Evolutionary conservation across 2,888 invertebrate genomes (phyloP).

Genomic region (Taenaris catops): DNA sequence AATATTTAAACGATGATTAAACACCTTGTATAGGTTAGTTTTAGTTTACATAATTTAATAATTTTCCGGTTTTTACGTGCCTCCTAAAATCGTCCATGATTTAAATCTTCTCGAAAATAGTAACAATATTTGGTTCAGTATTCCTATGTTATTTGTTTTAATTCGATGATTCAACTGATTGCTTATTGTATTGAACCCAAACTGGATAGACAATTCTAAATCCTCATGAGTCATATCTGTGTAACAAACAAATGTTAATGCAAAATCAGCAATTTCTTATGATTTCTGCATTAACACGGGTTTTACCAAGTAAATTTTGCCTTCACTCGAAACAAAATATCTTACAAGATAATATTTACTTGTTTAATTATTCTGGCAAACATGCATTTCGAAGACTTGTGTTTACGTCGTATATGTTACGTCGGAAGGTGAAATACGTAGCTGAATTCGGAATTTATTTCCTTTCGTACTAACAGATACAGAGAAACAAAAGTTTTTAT

Average conservation of each 20-base stretch:
- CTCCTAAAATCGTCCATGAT: too few relatives aligned
- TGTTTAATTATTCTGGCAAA: neutral
- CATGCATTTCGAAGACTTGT: neutral
- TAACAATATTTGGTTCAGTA: too few relatives aligned
- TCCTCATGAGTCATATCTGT: slow-evolving; percentile 9
- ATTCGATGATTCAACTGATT: slow-evolving; percentile 2
- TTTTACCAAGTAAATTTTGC: slow-evolving; percentile 10
- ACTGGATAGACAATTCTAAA: neutral
- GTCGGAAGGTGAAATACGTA: slow-evolving; percentile 6
- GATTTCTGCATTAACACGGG: slow-evolving; percentile 3
- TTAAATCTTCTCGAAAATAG: too few relatives aligned
- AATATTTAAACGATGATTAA: too few relatives aligned
- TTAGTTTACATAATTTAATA: too few relatives aligned
- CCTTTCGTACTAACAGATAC: slow-evolving; percentile 6
- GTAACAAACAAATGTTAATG: slow-evolving; percentile 5
- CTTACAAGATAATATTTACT: slow-evolving; percentile 2
- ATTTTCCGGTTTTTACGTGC: too few relatives aligned
- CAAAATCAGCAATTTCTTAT: slow-evolving; percentile 7
- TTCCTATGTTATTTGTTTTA: too few relatives aligned
- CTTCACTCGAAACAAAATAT: slow-evolving; percentile 4
- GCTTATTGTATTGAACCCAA: neutral
- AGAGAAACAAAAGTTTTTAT: slow-evolving; percentile 3
- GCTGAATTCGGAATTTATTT: slow-evolving; percentile 6
- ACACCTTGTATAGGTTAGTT: too few relatives aligned
- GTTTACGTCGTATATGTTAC: slow-evolving; percentile 1